Evolutionary conservation across 2,113 vertebrate species (phyloP).

Genomic region (Acinonyx jubatus): DNA sequence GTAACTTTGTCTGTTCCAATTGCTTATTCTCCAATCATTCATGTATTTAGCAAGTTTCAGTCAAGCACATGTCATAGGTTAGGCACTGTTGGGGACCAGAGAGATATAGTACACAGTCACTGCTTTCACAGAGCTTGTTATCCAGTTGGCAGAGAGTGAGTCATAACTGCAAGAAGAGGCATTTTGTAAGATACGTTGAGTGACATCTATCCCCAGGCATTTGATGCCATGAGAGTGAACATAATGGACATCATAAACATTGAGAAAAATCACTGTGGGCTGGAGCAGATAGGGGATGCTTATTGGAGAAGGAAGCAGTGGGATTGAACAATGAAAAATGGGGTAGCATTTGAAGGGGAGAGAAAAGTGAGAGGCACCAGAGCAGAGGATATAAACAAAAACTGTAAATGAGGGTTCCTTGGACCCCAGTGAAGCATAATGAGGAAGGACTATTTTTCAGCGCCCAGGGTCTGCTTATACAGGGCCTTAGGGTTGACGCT

Average conservation of each 20-base stretch:
- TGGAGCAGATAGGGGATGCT: not conserved
- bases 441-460: not conserved
- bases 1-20: not conserved
- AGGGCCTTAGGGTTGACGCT: not conserved
- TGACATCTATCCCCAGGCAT: not conserved
- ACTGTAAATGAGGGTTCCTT: not conserved
- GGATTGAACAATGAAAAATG: not conserved
- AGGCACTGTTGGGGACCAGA: not conserved
- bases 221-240: not conserved
- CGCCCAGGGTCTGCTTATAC: not conserved
- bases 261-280: not conserved
- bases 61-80: not conserved
- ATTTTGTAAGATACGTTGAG: not conserved
- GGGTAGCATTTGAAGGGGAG: not conserved
- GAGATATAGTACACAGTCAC: not conserved
- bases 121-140: conserved; percentile 9
- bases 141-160: not conserved
- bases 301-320: not conserved
- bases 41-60: not conserved
- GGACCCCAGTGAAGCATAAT: not conserved
- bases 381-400: not conserved
- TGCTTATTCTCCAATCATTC: not conserved
- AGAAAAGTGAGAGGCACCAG: not conserved
- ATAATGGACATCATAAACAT: not conserved
- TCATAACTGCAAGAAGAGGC: not conserved